Evolutionary conservation across 2,113 vertebrate species (phyloP).

Genomic region (Takifugu bimaculatus): DNA sequence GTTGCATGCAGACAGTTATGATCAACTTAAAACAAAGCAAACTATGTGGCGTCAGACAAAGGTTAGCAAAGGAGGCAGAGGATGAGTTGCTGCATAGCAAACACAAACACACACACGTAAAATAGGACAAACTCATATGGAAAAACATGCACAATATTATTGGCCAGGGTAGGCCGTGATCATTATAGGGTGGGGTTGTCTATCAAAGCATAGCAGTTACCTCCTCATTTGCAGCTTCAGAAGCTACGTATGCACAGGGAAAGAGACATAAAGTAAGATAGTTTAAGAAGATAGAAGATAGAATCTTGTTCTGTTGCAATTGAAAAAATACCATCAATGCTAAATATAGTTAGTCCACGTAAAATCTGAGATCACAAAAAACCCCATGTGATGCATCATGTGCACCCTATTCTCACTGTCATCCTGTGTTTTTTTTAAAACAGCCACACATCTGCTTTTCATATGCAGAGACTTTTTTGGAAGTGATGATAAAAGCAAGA

Average conservation of each 20-base stretch:
- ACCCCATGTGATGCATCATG: constrained; percentile 7
- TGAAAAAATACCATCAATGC: neutral
- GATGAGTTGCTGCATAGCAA: constrained; percentile 42
- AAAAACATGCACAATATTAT: constrained; percentile 58
- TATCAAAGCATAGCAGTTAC: constrained; percentile 48
- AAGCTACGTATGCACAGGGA: constrained; percentile 58
- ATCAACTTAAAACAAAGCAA: constrained; percentile 23
- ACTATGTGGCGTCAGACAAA: constrained; percentile 18
- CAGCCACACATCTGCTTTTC: constrained; percentile 48
- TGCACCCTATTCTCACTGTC: constrained; percentile 12
- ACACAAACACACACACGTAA: constrained; percentile 3
- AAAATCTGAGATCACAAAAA: constrained; percentile 7
- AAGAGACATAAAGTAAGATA: constrained; percentile 41
- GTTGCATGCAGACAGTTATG: constrained; percentile 51
- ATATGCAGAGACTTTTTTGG: constrained; percentile 45
- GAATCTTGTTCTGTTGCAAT: no score
- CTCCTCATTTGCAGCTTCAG: constrained; percentile 72
- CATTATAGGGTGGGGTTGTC: constrained; percentile 17
- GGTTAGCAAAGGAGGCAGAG: constrained; percentile 9
- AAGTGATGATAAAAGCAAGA: constrained; percentile 42
- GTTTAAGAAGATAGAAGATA: constrained; percentile 6
- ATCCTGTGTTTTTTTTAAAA: constrained; percentile 13
- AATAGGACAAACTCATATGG: constrained; percentile 51
- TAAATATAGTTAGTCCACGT: neutral
- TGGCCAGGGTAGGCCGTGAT: constrained; percentile 26